These are phyloP conservation scores for Drosophila arizonae DNA, from an alignment of 1,140 invertebrate species.

Conservation along the genomic window DNA sequence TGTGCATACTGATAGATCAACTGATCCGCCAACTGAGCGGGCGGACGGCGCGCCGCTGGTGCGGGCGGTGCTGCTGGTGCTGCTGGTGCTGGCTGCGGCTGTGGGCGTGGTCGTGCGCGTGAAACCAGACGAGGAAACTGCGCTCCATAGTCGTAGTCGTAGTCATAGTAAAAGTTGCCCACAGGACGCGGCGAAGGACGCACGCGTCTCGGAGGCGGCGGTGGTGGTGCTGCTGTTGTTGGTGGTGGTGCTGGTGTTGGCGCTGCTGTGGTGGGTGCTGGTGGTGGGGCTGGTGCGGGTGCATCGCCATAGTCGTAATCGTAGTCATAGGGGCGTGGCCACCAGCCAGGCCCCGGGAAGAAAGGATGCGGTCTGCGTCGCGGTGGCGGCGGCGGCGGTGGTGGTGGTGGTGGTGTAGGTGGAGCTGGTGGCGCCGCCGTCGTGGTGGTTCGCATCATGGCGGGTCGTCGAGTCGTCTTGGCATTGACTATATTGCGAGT, in stretches of 20 bases:
- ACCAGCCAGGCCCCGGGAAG: conserved; percentile 41
- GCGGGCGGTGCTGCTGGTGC: conserved; percentile 13
- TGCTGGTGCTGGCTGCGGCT: conserved; percentile 18
- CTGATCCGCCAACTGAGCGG: conserved; percentile 51
- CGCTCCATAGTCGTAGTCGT: conserved; percentile 58
- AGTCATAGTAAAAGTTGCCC: conserved; percentile 34
- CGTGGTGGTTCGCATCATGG: conserved; percentile 21
- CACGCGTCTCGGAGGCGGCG: conserved; percentile 24
- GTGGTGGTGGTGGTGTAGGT: conserved; percentile 22
- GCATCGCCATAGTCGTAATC: conserved; percentile 51
- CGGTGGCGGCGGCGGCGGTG: conserved; percentile 27
- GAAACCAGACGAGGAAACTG: conserved; percentile 8
- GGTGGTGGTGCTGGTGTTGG: conserved; percentile 11
- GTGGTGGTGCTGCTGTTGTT: conserved; percentile 12
- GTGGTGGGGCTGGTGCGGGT: conserved; percentile 8
- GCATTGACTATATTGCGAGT: conserved; percentile 15
- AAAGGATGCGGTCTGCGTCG: conserved; percentile 21
- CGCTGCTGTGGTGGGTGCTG: conserved; percentile 13
- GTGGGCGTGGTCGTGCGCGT: conserved; percentile 12
- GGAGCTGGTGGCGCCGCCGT: conserved; percentile 29
- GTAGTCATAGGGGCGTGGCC: conserved; percentile 46
- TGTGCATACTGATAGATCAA: conserved; percentile 78
- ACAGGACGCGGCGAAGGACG: conserved; percentile 41
- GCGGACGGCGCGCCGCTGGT: conserved; percentile 17
- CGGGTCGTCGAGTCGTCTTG: conserved; percentile 36